Percentiles rank a stretch among this genome's conserved stretches.
Conservation (phyloP, 64 coral and sea anemone species). For the Pocillopora damicornis region DNA sequence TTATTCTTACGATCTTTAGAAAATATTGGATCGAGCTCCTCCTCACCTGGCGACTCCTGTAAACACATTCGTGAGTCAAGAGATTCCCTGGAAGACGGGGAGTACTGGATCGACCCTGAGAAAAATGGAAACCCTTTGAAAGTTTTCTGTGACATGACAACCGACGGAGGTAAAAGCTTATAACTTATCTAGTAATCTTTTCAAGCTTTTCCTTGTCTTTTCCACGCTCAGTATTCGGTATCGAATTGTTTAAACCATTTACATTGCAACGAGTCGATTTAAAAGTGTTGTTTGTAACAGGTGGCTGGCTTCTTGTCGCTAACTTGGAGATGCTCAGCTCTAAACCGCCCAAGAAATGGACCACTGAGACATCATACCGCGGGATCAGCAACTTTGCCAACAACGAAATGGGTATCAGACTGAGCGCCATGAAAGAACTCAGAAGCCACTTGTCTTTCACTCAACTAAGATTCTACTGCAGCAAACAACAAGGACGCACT, state of each 20-base stretch:
- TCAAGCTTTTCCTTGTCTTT: too few relatives aligned
- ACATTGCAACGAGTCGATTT: not conserved
- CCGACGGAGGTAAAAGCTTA: not conserved
- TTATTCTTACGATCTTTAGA: too few relatives aligned
- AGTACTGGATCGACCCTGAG: conserved; percentile 50
- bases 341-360: not conserved
- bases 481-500: conserved; percentile 19
- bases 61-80: not conserved
- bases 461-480: conserved; percentile 47
- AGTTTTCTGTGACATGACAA: conserved; percentile 45
- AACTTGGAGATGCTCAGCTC: not conserved
- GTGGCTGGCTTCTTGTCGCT: conserved; percentile 41
- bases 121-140: conserved; percentile 1
- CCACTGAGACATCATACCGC: not conserved
- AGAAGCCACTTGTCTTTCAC: not conserved
- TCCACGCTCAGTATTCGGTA: too few relatives aligned
- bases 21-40: too few relatives aligned
- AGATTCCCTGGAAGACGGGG: conserved; percentile 2
- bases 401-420: conserved; percentile 7
- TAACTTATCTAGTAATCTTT: too few relatives aligned
- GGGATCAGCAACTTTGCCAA: conserved; percentile 32
- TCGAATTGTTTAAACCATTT: too few relatives aligned
- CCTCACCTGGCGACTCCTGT: not conserved
- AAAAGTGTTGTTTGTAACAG: not conserved
- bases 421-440: not conserved